Evolutionary conservation across 2,113 vertebrate species (phyloP).

Genomic region (Ictidomys tridecemlineatus): DNA sequence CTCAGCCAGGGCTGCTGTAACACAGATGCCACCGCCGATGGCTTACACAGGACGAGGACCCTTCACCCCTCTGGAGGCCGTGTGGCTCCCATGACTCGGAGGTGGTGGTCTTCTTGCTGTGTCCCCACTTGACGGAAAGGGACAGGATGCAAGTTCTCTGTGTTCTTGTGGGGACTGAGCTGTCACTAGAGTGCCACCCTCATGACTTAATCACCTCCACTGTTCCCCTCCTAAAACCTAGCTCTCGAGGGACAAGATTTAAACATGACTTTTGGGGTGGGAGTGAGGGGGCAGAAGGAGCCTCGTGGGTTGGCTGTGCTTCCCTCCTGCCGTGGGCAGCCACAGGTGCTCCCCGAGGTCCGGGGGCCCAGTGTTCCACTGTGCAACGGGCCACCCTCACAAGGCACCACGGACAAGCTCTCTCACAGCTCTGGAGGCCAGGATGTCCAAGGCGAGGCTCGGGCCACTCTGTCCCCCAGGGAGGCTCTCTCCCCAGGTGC

Average conservation of each 20-base stretch:
- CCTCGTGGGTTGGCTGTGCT: fast-evolving
- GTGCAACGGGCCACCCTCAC: neutral
- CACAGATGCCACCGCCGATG: neutral
- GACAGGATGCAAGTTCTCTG: too few relatives aligned
- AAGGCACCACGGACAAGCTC: neutral
- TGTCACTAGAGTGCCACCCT: too few relatives aligned
- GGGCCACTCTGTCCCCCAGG: too few relatives aligned
- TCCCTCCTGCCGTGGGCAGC: neutral
- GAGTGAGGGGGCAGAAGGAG: neutral
- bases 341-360: fast-evolving
- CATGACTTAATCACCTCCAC: too few relatives aligned
- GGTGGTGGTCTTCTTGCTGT: too few relatives aligned
- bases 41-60: too few relatives aligned
- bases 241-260: neutral
- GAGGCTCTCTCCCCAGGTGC: fast-evolving
- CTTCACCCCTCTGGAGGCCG: neutral
- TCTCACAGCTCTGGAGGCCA: neutral
- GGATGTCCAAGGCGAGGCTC: neutral
- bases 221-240: too few relatives aligned
- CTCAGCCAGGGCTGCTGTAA: neutral
- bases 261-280: neutral
- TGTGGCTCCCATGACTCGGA: too few relatives aligned
- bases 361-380: neutral
- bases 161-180: too few relatives aligned
- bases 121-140: too few relatives aligned